Base-by-base conservation (phyloP, 2,113 vertebrate species). In the Ursus arctos region DNA sequence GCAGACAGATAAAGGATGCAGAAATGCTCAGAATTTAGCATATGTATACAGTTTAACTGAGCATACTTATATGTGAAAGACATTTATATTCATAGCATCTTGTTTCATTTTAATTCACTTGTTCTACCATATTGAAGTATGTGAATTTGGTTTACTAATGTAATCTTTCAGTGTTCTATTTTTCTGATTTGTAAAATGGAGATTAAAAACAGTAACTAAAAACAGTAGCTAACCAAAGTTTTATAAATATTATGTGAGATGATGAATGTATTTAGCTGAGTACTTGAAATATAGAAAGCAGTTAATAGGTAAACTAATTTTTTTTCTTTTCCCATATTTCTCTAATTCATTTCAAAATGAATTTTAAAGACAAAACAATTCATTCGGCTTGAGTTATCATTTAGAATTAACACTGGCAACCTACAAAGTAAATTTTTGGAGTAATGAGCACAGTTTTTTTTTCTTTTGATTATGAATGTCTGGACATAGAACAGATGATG, bases 161-260 rank as follows among this genome's bases (percentile, higher is more conserved):
- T 40, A 83, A 59, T 43, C 11, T 89, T 61, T 43, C 5, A 26
- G 16, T 26, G 19, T 16, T 84, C 28, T 65, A 22, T 79, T 95
- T 94, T 92, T 33, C 21, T 83, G 31, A 79, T 67, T 92, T 95
- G 22, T 40, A 43, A 98, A 83, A 74, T 65, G 4, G 31, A 94
- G 13, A 94, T 67, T 96, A 61, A 94, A 94, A 63, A 81, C 40
- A 82, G 0, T 76, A 96, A 43, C 43, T 95, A 59, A 95, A 95
- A 67, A 83, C 36, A 80, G 0, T 61, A 95, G 55, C 2, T 91
- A 84, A 80, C 10, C 22, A 69, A 49, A 55, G 33, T 95, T 88
- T 80, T 88, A 6, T 33, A 49, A 74, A 22, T 53, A 72, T 49
- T 55, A 36, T 65, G 43, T 47, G 36, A 93, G 4, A 43, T 53